These are phyloP conservation scores for Acanthisitta chloris DNA, from an alignment of 2,113 vertebrate species.

Conservation along the genomic window DNA sequence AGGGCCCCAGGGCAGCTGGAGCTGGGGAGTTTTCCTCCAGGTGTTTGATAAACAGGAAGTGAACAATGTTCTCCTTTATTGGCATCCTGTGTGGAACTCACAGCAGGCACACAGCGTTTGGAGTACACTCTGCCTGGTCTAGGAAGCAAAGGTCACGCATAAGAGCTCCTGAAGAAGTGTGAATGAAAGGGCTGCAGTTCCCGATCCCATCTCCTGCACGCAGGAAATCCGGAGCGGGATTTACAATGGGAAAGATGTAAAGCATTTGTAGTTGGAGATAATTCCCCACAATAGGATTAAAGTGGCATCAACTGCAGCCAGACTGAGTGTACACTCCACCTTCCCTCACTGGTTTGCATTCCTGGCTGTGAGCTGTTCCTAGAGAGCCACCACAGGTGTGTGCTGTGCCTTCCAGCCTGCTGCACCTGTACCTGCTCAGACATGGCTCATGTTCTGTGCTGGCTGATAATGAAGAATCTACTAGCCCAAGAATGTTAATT, in stretches of 20 bases:
- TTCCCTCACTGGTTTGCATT: not conserved
- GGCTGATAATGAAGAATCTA: not conserved
- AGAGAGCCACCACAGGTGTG: not conserved
- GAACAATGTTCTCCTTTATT: not conserved
- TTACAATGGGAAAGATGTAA: not conserved
- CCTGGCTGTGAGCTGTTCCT: not conserved
- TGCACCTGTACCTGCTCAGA: not conserved
- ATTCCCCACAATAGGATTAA: not conserved
- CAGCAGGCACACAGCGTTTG: fast-evolving
- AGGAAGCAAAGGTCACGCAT: not conserved
- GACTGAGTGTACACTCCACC: not conserved
- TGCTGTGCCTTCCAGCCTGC: not conserved
- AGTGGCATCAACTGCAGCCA: not conserved
- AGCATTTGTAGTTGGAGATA: not conserved
- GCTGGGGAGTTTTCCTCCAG: not conserved
- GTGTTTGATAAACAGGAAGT: not conserved
- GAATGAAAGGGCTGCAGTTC: not conserved
- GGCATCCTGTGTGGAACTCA: not conserved
- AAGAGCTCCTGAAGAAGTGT: not conserved
- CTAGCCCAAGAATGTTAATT: not conserved
- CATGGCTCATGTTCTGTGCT: not conserved
- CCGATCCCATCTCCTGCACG: fast-evolving
- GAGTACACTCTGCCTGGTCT: fast-evolving
- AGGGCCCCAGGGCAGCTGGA: fast-evolving
- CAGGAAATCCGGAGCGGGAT: not conserved